A percentile compares a stretch with the other conserved stretches of the same genome.
Conservation (phyloP, 2,113 vertebrate species). For the Tonatia bakeri region DNA sequence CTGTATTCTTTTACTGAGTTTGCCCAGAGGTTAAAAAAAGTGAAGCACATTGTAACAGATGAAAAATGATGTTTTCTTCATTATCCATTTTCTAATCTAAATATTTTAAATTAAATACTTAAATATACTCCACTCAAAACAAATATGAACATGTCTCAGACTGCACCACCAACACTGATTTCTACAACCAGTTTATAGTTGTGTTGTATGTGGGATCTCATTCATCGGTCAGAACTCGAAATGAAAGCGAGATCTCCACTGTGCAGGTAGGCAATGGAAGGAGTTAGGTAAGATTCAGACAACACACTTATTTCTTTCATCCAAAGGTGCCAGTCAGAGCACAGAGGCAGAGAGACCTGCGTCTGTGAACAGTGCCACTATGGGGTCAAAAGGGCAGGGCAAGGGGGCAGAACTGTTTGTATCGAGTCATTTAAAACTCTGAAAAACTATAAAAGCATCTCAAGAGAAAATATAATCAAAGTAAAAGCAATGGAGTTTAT, state of each 20-base stretch:
- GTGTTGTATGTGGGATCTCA: conserved; percentile 50
- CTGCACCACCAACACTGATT: conserved; percentile 67
- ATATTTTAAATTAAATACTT: conserved; percentile 68
- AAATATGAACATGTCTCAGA: conserved; percentile 61
- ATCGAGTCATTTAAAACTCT: conserved; percentile 62
- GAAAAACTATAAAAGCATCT: conserved; percentile 63
- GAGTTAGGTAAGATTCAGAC: neutral
- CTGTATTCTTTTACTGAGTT: conserved; percentile 61
- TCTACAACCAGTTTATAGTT: conserved; percentile 55
- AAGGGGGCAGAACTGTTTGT: neutral
- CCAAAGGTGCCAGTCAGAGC: neutral
- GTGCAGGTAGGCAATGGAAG: neutral
- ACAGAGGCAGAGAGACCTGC: neutral
- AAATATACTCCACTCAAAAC: conserved; percentile 67
- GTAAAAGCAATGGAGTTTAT: conserved; percentile 67
- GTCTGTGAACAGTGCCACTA: neutral
- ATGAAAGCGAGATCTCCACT: conserved; percentile 59
- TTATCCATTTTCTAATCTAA: conserved; percentile 66
- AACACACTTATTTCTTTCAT: conserved; percentile 41
- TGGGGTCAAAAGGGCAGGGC: neutral
- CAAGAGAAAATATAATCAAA: conserved; percentile 69
- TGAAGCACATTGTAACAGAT: conserved; percentile 74
- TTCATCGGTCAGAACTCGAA: conserved; percentile 51
- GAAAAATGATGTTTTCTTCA: conserved; percentile 70
- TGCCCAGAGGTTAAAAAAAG: conserved; percentile 68